Conservation (phyloP, 1,140 invertebrate species). For the Sycophaga agraensis region DNA sequence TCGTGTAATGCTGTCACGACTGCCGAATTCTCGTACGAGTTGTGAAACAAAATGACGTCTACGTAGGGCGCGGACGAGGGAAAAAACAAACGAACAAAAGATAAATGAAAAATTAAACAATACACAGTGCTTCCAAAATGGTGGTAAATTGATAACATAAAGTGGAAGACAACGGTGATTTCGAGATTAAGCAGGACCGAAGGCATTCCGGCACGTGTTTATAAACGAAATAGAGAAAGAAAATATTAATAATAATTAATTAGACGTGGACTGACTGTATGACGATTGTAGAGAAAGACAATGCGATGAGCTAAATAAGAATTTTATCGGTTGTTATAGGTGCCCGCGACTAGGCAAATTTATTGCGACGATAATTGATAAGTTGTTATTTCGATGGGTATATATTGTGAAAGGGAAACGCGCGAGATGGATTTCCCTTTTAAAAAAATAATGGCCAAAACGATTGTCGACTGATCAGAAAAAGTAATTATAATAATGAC, state of each 20-base stretch:
- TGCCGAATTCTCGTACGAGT: conserved; percentile 19
- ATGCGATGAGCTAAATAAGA: conserved; percentile 31
- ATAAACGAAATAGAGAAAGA: background rate
- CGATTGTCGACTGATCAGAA: conserved; percentile 22
- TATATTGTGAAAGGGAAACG: conserved; percentile 21
- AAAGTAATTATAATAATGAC: conserved; percentile 3
- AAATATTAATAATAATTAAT: conserved; percentile 9
- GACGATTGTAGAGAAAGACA: conserved; percentile 25
- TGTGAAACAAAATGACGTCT: background rate
- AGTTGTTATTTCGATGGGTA: conserved; percentile 31
- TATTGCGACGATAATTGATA: conserved; percentile 31
- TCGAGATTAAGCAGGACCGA: conserved; percentile 19
- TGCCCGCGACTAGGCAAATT: conserved; percentile 30
- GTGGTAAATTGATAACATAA: conserved; percentile 38
- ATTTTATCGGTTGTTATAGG: conserved; percentile 43
- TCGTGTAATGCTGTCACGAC: conserved; percentile 20
- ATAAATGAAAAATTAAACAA: conserved; percentile 15
- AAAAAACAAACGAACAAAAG: conserved; percentile 4
- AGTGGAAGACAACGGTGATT: conserved; percentile 23
- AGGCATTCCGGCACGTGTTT: conserved; percentile 15
- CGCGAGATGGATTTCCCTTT: conserved; percentile 17
- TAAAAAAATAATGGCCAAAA: conserved; percentile 28
- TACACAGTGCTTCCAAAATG: conserved; percentile 46
- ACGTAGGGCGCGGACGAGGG: background rate
- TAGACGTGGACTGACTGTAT: conserved; percentile 26